Evolutionary conservation across 2,113 vertebrate species (phyloP), one percentile per base, ranked within the genome.

Genomic region (Bucco capensis): DNA sequence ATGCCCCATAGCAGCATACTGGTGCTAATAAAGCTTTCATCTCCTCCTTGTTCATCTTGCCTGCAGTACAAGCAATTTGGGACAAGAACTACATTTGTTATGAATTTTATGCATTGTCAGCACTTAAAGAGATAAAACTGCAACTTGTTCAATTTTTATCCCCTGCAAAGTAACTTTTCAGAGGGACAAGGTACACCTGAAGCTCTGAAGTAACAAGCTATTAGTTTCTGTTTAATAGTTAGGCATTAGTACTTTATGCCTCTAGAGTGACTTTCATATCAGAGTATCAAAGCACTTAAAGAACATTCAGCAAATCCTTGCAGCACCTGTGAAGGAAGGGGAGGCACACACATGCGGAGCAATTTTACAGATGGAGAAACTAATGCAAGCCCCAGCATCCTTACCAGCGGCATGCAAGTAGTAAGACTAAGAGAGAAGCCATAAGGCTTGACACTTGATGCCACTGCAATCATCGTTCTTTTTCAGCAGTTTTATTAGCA

Each of bases 261-360:
- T 33, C 56, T 25, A 86, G 50, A 91, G 62, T n/a, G 82, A 66
- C 28, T 93, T 76, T 85, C 70, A 69, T 69, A n/a, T 37, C 35
- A 31, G 73, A 54, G 62, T 72, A 87, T 57, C 64, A 83, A 91
- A 80, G 90, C 67, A 40, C 65, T 91, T 67, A 16, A 66, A 83
- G 62, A 72, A n/a, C 40, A 58, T 24, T 80, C 84, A 69, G 69
- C 6, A 75, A 76, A 86, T 35, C 64, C 73, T 65, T 38, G 35
- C 14, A 86, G 88, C 83, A 92, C 78, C 83, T 90, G 90, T 60
- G 83, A 60, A 66, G 83, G 67, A 88, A 96, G 80, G 49, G 40
- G 54, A 78, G 62, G 70, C 80, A 87, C 74, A 86, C 56, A 74
- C 73, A 31, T 0, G 30, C 31, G 86, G 83, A 90, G 37, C 51